Conservation (phyloP, 2,797 vertebrate genomes). For the Acrossocheilus wenchowensis region DNA sequence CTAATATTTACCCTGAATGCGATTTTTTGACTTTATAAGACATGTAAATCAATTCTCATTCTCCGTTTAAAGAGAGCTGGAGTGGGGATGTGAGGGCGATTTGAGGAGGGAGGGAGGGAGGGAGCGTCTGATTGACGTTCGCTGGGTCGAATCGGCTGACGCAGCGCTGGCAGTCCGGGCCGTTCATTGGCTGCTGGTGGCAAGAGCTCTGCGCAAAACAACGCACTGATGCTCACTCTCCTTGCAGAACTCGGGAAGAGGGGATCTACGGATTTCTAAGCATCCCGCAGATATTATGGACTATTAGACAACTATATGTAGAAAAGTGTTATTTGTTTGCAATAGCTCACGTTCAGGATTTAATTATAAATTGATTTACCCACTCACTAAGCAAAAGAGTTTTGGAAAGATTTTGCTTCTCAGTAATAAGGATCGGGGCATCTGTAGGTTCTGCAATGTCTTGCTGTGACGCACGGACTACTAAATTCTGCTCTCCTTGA, state of each 20-base stretch:
- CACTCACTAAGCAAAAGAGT: conserved; percentile 6
- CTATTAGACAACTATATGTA: conserved; percentile 8
- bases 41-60: conserved; percentile 78
- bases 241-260: conserved; percentile 89
- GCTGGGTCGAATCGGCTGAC: conserved; percentile 78
- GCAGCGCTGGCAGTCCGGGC: conserved; percentile 71
- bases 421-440: conserved; percentile 66
- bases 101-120: conserved; percentile 67
- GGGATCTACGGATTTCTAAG: conserved; percentile 76
- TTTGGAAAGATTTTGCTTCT: conserved; percentile 33
- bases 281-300: conserved; percentile 23
- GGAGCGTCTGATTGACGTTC: conserved; percentile 72
- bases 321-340: conserved; percentile 9
- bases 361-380: not conserved
- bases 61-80: conserved; percentile 63
- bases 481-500: conserved; percentile 74
- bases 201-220: conserved; percentile 92
- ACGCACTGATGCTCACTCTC: conserved; percentile 81
- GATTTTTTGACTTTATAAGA: conserved; percentile 62
- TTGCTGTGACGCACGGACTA: conserved; percentile 76
- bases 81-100: conserved; percentile 71
- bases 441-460: conserved; percentile 70
- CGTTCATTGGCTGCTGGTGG: conserved; percentile 78
- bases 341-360: conserved; percentile 8
- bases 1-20: conserved; percentile 43